These are phyloP conservation scores for Toxonevra muliebris DNA, from an alignment of 2,888 invertebrate species.

Conservation along the genomic window DNA sequence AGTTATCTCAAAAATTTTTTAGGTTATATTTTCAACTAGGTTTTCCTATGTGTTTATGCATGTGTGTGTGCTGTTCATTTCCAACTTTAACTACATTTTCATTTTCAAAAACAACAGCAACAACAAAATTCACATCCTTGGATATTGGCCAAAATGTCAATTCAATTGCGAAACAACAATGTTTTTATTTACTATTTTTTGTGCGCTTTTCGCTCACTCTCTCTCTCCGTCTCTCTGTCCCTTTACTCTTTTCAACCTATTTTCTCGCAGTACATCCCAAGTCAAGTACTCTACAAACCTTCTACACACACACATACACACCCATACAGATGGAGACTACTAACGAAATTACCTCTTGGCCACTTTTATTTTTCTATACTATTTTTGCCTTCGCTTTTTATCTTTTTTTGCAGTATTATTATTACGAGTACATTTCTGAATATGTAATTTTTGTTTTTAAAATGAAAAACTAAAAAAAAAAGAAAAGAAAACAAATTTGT, in stretches of 20 bases:
- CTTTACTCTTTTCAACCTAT: background rate
- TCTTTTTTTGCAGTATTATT: constrained; percentile 19
- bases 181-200: constrained; percentile 12
- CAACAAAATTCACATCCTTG: constrained; percentile 46
- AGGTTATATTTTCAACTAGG: too few species aligned
- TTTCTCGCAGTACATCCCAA: background rate
- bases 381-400: constrained; percentile 9
- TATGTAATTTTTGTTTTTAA: constrained; percentile 12
- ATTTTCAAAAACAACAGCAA: too few species aligned
- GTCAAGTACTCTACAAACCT: constrained; percentile 15
- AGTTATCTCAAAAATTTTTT: too few species aligned
- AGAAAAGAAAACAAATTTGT: constrained; percentile 12
- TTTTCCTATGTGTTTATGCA: too few species aligned
- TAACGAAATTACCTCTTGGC: constrained; percentile 33
- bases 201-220: background rate
- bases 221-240: background rate
- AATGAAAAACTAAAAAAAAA: background rate
- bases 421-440: constrained; percentile 13
- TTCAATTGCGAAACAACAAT: constrained; percentile 44
- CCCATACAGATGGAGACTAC: background rate
- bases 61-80: too few species aligned
- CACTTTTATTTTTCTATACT: constrained; percentile 24
- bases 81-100: too few species aligned
- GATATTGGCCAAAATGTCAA: constrained; percentile 62
- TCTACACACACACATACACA: constrained; percentile 15